These are phyloP conservation scores for Drosophila hydei DNA, from an alignment of 1,140 invertebrate species.

Conservation along the genomic window DNA sequence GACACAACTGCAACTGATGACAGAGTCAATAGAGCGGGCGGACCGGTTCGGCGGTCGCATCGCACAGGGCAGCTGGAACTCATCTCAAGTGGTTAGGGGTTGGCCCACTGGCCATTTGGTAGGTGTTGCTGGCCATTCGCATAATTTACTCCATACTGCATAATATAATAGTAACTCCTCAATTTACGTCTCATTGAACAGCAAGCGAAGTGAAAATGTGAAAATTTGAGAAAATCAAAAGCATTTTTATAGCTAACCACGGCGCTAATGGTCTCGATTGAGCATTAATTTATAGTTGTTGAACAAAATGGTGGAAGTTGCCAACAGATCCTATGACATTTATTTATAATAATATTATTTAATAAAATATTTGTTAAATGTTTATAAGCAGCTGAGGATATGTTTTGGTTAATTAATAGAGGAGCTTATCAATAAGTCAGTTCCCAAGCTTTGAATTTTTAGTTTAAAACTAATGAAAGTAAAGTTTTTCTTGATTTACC, in stretches of 20 bases:
- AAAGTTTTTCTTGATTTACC: too few species aligned
- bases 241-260: constrained; percentile 51
- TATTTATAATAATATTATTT: too few species aligned
- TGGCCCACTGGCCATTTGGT: background rate
- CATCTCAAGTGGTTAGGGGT: constrained; percentile 29
- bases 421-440: too few species aligned
- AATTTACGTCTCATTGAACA: constrained; percentile 68
- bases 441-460: too few species aligned
- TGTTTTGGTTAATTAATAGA: too few species aligned
- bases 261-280: constrained; percentile 53
- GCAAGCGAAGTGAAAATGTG: constrained; percentile 26
- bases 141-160: background rate
- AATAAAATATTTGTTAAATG: too few species aligned
- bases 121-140: constrained; percentile 11
- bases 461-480: too few species aligned
- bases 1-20: constrained; percentile 38
- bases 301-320: constrained; percentile 6
- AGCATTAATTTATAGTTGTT: constrained; percentile 22
- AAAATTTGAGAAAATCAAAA: constrained; percentile 37
- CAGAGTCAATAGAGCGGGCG: constrained; percentile 39
- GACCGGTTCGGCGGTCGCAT: background rate
- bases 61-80: constrained; percentile 25
- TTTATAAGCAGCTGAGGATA: too few species aligned
- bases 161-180: constrained; percentile 50
- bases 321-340: too few species aligned